A percentile compares a stretch with the other conserved stretches of the same genome.
Conservation (phyloP, 2,888 invertebrate species). For the Phyllotreta cruciferae region DNA sequence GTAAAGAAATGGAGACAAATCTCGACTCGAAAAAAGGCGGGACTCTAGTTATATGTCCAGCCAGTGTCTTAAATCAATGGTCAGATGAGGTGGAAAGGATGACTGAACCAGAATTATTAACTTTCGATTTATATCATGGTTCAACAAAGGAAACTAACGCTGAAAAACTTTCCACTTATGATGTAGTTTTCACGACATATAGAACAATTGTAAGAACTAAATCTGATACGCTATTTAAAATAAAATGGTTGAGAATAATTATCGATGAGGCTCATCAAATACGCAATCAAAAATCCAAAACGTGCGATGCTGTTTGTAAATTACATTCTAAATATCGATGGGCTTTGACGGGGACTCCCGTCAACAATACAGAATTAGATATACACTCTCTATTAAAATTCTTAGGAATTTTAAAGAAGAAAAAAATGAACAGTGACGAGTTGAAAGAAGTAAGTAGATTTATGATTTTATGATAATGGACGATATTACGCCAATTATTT, state of each 20-base stretch:
- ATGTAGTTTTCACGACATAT: slow-evolving; percentile 91
- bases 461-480: no score
- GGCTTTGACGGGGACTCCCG: slow-evolving; percentile 93
- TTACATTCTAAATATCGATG: slow-evolving; percentile 73
- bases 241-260: slow-evolving; percentile 86
- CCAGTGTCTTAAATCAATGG: not conserved
- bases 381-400: slow-evolving; percentile 83
- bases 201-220: slow-evolving; percentile 72
- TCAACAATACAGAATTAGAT: slow-evolving; percentile 91
- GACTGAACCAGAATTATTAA: not conserved
- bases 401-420: slow-evolving; percentile 86
- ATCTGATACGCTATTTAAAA: slow-evolving; percentile 67
- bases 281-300: slow-evolving; percentile 83
- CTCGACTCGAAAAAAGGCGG: not conserved
- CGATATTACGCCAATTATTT: no score
- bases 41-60: not conserved
- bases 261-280: slow-evolving; percentile 94
- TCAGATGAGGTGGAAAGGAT: not conserved
- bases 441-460: slow-evolving; percentile 77
- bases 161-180: slow-evolving; percentile 70
- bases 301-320: slow-evolving; percentile 73
- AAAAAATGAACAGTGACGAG: slow-evolving; percentile 89
- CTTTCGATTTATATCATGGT: not conserved
- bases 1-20: not conserved
- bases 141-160: slow-evolving; percentile 51